Base-by-base conservation (phyloP, 2,113 vertebrate genomes). In the Podocnemis expansa region DNA sequence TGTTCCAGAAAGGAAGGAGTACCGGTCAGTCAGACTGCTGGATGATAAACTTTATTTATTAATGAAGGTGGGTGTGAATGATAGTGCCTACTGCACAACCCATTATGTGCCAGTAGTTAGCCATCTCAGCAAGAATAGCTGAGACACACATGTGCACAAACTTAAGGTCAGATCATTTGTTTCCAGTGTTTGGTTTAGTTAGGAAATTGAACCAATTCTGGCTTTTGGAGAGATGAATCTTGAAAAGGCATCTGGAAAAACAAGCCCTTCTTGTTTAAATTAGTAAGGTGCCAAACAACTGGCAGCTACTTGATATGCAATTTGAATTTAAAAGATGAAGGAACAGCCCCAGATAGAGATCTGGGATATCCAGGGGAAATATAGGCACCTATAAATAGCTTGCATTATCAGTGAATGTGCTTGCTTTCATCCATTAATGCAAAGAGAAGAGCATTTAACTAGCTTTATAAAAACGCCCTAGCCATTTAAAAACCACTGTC, bases 291-390 rank as follows among this genome's bases (percentile, higher is more conserved):
- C 63, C 85, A 88, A 97, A 95, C 91, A 93, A 94, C 95, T 97
- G 97, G 96, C 96, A 93, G 90, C 85, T 94, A 95, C 89, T 94
- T 93, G 94, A 96, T 97, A 93, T 89, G 87, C 95, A 95, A 97
- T 97, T 96, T 96, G 96, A 97, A 97, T 96, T 96, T 96, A 94
- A 96, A 97, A 97, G 93, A 97, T 94, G 96, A 97, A 97, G 92
- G 95, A 96, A 96, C 86, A 96, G 83, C 93, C 89, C 89, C 85
- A 94, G 96, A 97, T 96, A 96, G 95, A 92, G 94, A 97, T 97
- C 96, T 89, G 27, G 91, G 83, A 94, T 97, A 96, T 97, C 94
- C 95, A 93, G 81, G 90, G 88, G 89, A 96, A 96, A 95, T 96
- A 93, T 92, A 97, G 85, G 93, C 94, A 78, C 80, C 95, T 97